Percentiles rank a stretch among this genome's conserved stretches.
phyloP scores from a whole-genome alignment of 2,797 vertebrate genomes.

The Ataeniobius toweri region DNA sequence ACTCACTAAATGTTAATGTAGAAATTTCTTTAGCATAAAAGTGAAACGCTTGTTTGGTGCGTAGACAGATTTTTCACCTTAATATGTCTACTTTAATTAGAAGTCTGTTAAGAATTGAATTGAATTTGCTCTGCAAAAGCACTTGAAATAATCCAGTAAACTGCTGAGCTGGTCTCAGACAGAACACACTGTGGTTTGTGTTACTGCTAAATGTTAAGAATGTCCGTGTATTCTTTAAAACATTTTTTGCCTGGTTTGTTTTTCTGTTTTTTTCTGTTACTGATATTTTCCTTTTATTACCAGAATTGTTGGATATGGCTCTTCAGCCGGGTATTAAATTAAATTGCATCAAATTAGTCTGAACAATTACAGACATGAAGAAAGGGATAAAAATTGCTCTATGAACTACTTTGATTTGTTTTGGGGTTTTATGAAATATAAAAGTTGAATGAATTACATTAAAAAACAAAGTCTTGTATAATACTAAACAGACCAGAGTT shows the following conservation, averaged over 20 bases:
- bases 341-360: not conserved
- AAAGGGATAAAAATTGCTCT: not conserved
- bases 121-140: too few relatives aligned
- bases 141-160: too few relatives aligned
- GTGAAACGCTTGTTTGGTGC: too few relatives aligned
- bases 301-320: not conserved
- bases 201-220: not conserved
- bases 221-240: not conserved
- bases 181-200: too few relatives aligned
- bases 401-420: not conserved
- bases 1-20: too few relatives aligned
- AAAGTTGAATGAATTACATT: not conserved
- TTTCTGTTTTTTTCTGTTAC: not conserved
- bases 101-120: too few relatives aligned
- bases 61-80: too few relatives aligned
- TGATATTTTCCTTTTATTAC: not conserved
- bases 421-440: not conserved
- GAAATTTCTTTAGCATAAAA: too few relatives aligned
- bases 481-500: not conserved
- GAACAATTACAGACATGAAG: not conserved
- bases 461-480: not conserved
- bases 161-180: too few relatives aligned
- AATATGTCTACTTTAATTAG: too few relatives aligned
- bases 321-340: not conserved
- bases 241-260: not conserved